Conservation (phyloP, 2,113 vertebrate genomes). For the Malurus cyaneus region DNA sequence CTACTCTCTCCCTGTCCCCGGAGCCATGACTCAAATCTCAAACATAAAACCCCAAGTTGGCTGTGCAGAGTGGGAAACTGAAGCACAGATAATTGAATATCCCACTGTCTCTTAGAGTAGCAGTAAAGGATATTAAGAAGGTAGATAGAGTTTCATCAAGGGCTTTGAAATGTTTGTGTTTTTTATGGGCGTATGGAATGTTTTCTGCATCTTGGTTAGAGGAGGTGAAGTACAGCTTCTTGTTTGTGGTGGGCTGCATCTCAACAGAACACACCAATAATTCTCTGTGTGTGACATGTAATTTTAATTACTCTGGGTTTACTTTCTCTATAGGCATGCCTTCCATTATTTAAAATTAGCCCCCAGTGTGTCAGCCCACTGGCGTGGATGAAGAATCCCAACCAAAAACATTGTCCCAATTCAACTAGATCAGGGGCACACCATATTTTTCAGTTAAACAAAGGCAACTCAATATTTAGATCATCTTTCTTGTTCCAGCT, state of each 20-base stretch:
- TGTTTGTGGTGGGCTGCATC: not conserved
- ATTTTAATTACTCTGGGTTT: not conserved
- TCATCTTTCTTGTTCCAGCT: not conserved
- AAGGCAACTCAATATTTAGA: not conserved
- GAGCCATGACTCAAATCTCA: not conserved
- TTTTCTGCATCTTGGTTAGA: not conserved
- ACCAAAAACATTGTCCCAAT: not conserved
- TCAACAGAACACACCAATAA: not conserved
- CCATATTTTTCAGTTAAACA: conserved; percentile 3
- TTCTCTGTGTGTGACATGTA: not conserved
- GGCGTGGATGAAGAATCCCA: not conserved
- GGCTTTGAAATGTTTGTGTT: not conserved
- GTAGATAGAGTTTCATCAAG: not conserved
- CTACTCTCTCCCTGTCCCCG: not conserved
- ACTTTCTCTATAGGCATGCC: not conserved
- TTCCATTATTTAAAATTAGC: not conserved
- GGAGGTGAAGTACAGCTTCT: not conserved
- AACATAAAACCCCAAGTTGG: not conserved
- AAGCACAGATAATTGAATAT: not conserved
- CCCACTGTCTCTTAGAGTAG: not conserved
- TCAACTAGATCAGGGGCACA: not conserved
- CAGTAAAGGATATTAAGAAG: not conserved
- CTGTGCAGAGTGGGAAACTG: not conserved
- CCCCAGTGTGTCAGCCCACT: accelerated
- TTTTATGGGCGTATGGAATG: not conserved